Conservation (phyloP, 2,888 invertebrate genomes). For the Hylaea fasciaria region DNA sequence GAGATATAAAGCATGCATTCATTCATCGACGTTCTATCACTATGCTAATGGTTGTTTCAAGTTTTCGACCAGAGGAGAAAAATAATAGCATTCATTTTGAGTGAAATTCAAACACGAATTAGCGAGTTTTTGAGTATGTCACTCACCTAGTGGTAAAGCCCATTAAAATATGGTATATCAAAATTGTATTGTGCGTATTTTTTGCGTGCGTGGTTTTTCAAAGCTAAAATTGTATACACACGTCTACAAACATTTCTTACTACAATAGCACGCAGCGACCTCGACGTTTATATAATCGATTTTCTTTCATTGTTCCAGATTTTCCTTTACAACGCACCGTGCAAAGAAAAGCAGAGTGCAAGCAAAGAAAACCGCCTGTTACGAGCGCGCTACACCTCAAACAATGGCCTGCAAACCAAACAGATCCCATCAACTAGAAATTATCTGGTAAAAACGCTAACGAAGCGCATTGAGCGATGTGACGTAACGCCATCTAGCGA, state of each 20-base stretch:
- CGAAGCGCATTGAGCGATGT: constrained; percentile 58
- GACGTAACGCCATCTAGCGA: constrained; percentile 74
- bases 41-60: no score
- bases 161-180: no score
- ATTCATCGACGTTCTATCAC: no score
- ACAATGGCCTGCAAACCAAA: constrained; percentile 63
- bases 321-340: constrained; percentile 59
- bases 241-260: not conserved
- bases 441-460: constrained; percentile 54
- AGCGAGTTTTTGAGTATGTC: no score
- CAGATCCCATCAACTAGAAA: constrained; percentile 67
- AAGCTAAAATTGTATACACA: not conserved
- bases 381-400: constrained; percentile 40
- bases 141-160: no score
- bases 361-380: constrained; percentile 51
- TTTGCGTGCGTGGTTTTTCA: no score
- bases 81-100: no score
- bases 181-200: no score
- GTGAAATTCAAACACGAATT: no score
- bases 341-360: constrained; percentile 47
- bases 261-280: not conserved
- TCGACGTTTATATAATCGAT: constrained; percentile 21
- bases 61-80: no score
- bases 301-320: constrained; percentile 69
- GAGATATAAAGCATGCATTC: no score